Base-by-base conservation (phyloP, 2,888 invertebrate genomes). In the Clusia tigrina region DNA sequence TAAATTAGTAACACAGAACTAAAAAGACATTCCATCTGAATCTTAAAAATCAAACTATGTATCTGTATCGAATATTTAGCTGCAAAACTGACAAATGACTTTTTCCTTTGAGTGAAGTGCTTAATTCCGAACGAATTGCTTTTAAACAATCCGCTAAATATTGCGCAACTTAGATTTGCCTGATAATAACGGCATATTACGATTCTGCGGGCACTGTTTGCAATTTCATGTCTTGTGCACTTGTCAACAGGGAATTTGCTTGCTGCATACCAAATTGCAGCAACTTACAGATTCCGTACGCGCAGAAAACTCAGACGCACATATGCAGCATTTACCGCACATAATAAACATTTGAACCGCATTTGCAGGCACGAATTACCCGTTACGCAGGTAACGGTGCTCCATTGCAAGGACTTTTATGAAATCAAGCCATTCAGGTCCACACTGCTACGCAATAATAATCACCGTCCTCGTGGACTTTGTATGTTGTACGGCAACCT, bases 351-450 rank as follows among this genome's bases (percentile, higher is more conserved):
- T 70, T 74, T 72, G 70, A 62, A 67, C 74, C 74, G 66, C 74
- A 74, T 69, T 75, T 65, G 71, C 74, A 74, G 74, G 71, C 69
- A 69, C 69, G 74, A 74, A 74, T 75, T 73, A 76, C 74, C 74
- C 73, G 74, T 72, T 75, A 73, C 73, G 58, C 69, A 67, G 37
- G 73, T 72, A 74, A 75, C 73, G 65, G 69, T 63, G 63, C 57
- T 63, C 66, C 22, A 1, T 17, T 20, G 48, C 48, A 48, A 48
- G 48, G 48, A 48, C 48, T 22, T 48, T 2, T 22, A 20, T 48
- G 48, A 18, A 48, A 3, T 54, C 25, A 3, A n/a, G 24, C 57
- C 15, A 9, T 25, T 17, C 46, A n/a, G n/a, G n/a, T n/a, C 57
- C 24, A n/a, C 9, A 25, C n/a, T 54, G n/a, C 48, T 5, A 48